Evolutionary conservation across 2,888 invertebrate genomes (phyloP).

Genomic region (Troilus luridus): DNA sequence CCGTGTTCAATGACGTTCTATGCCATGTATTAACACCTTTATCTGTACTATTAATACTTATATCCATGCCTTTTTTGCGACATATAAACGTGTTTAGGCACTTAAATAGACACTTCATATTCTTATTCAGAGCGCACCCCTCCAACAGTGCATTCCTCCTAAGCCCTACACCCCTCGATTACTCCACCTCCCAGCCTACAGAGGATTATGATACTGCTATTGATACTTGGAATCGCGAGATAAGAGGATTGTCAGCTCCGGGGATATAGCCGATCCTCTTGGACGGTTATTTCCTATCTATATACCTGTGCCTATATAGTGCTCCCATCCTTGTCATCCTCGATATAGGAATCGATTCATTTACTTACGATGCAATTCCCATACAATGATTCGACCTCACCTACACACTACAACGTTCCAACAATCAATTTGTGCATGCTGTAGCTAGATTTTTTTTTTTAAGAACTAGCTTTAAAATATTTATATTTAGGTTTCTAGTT

Average conservation of each 20-base stretch:
- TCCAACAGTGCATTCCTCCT: background rate
- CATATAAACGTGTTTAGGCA: background rate
- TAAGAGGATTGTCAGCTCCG: background rate
- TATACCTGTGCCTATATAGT: background rate
- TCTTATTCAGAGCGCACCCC: background rate
- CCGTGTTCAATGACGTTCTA: background rate
- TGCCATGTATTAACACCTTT: background rate
- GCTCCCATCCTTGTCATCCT: background rate
- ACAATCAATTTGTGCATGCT: background rate
- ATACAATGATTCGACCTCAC: background rate
- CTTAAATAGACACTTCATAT: background rate
- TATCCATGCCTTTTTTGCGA: background rate
- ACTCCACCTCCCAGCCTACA: background rate
- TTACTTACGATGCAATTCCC: constrained; percentile 7
- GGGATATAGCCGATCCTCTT: constrained; percentile 8
- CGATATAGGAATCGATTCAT: background rate
- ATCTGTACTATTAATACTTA: background rate
- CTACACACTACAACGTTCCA: background rate
- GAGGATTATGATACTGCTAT: constrained; percentile 14
- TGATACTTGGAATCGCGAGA: constrained; percentile 13
- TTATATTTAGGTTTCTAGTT: too few species aligned
- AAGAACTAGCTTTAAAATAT: too few species aligned
- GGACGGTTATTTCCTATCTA: constrained; percentile 4
- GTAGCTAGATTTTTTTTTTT: too few species aligned
- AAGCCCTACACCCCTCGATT: background rate